Base-by-base conservation (phyloP, 2,797 vertebrate species). In the Poliocrania exsul region DNA sequence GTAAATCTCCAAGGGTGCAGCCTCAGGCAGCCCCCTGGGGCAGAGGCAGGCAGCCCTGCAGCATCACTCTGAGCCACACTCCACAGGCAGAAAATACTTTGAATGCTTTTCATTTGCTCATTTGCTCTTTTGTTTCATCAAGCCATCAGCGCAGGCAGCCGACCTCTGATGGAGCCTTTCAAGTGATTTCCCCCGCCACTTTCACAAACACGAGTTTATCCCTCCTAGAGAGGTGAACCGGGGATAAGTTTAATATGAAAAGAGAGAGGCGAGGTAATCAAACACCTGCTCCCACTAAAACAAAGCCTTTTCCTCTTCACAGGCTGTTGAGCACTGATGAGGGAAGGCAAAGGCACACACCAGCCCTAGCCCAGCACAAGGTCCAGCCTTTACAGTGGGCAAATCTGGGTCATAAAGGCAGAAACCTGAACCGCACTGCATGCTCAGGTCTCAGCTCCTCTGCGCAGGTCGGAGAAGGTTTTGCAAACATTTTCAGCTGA, bases 281-380 rank as follows among this genome's bases (percentile, higher is more conserved):
- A 92, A 95, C 88, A 95, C 80, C 94, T 93, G 87, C 95, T 97
- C 95, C 91, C 85, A 25, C 89, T 93, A 79, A 96, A 96, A 95
- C 82, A 95, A 95, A 94, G 89, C 87, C 51, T 92, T 79, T 81
- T 81, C 80, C 80, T 96, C 82, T 93, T 92, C 95, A 90, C 89
- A 65, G 87, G 67, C 87, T 88, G 21, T 29, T 81, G 82, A 96
- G 73, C 85, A 31, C 58, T 19, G 77, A 88, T 81, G 87, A 81
- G 70, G 50, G 65, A 61, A 94, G 81, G 74, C 16, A 3, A 86
- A 85, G 69, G 79, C 3, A 0, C 85, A 26, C 69, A 74, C 28
- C 50, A 54, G 17, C 61, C 54, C 44, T 14, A 29, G 31, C 28
- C 46, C 6, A 3, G 50, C 6, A 2, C 33, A 13, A 62, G 47